phyloP scores from a whole-genome alignment of 2,113 vertebrate species.

The Amia ocellicauda region DNA sequence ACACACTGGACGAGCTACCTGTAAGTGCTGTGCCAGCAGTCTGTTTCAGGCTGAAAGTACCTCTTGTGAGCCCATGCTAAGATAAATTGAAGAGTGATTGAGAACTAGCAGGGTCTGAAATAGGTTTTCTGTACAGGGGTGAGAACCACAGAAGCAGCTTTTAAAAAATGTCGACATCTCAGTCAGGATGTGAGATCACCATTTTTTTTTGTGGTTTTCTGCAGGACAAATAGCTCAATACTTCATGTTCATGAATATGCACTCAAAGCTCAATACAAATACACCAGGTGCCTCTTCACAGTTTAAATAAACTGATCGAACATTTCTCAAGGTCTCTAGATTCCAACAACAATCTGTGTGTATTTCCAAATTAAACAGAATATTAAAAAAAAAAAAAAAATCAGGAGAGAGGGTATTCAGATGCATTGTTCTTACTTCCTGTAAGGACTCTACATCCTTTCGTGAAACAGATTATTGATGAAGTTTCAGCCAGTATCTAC shows the following conservation, averaged over 20 bases:
- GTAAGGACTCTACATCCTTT: too few species aligned
- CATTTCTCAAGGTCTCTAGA: too few species aligned
- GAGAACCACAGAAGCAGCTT: conserved; percentile 19
- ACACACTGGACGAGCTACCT: background rate
- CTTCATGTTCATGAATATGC: conserved; percentile 6
- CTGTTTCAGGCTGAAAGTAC: background rate
- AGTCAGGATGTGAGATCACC: background rate
- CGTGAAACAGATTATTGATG: too few species aligned
- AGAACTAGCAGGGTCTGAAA: conserved; percentile 37
- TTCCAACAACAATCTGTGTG: too few species aligned
- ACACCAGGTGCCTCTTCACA: too few species aligned
- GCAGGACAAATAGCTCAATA: conserved; percentile 22
- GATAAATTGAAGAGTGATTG: conserved; percentile 34
- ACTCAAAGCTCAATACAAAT: conserved; percentile 3
- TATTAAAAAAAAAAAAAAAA: too few species aligned
- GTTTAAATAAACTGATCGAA: too few species aligned
- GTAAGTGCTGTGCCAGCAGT: conserved; percentile 18
- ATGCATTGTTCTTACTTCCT: too few species aligned
- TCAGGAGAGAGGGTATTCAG: too few species aligned
- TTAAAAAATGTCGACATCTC: conserved; percentile 26
- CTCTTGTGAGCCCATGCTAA: conserved; percentile 13
- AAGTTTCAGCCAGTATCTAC: too few species aligned
- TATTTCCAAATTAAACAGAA: too few species aligned
- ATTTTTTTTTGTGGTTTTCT: background rate
- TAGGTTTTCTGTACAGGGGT: conserved; percentile 29